These are phyloP conservation scores for Anarrhichthys ocellatus DNA, from an alignment of 2,113 vertebrate species.

Conservation along the genomic window DNA sequence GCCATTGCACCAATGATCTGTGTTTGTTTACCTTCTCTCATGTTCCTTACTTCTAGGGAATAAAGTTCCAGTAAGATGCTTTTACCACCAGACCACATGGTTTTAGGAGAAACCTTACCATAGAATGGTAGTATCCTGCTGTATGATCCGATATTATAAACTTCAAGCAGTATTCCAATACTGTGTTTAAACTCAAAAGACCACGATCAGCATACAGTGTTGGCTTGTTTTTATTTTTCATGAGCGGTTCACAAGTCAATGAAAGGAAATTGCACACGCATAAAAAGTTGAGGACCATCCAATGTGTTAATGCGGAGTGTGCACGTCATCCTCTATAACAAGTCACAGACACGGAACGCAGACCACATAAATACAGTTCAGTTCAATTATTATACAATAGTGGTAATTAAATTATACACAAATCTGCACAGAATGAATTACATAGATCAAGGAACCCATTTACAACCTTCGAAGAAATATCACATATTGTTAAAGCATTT, in stretches of 20 bases:
- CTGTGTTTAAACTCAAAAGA: not conserved
- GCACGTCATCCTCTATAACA: slow-evolving; percentile 49
- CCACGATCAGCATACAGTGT: slow-evolving; percentile 32
- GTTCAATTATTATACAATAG: slow-evolving; percentile 70
- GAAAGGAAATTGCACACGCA: slow-evolving; percentile 61
- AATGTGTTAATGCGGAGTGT: slow-evolving; percentile 40
- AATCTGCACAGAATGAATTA: slow-evolving; percentile 59
- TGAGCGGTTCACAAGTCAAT: slow-evolving; percentile 69
- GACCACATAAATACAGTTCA: slow-evolving; percentile 77
- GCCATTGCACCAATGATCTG: not conserved
- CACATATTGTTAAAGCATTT: slow-evolving; percentile 65
- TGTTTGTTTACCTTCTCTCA: not conserved
- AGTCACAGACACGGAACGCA: slow-evolving; percentile 61
- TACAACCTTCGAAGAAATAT: slow-evolving; percentile 61
- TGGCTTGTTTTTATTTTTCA: slow-evolving; percentile 74
- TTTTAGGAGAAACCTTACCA: not conserved
- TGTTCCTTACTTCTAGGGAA: not conserved
- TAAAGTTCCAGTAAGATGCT: not conserved
- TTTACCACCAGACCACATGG: not conserved
- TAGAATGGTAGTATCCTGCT: not conserved
- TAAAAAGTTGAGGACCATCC: slow-evolving; percentile 54
- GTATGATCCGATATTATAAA: not conserved
- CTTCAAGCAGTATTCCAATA: not conserved
- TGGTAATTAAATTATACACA: slow-evolving; percentile 72
- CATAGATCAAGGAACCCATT: slow-evolving; percentile 65